Conservation (phyloP, 2,113 vertebrate species). For the Lagopus muta region DNA sequence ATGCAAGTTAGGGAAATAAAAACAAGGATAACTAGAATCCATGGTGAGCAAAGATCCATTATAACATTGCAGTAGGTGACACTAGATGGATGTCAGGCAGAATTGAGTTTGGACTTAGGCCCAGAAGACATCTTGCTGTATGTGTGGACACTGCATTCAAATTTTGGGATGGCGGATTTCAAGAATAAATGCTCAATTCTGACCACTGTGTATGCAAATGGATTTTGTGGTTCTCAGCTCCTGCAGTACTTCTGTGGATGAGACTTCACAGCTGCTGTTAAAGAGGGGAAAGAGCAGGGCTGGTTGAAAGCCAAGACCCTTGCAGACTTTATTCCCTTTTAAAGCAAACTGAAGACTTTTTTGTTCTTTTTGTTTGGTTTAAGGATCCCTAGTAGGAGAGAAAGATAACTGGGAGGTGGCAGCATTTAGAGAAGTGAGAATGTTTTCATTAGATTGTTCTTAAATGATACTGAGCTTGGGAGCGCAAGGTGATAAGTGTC, state of each 20-base stretch:
- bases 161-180: not conserved
- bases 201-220: not conserved
- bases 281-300: not conserved
- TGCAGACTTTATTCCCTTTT: not conserved
- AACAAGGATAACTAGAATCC: not conserved
- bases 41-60: not conserved
- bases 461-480: not conserved
- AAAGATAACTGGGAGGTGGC: not conserved
- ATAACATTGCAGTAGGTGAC: not conserved
- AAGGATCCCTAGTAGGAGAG: not conserved
- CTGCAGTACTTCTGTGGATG: not conserved
- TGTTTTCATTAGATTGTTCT: not conserved
- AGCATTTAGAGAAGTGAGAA: not conserved
- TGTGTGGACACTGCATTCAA: not conserved
- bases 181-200: not conserved
- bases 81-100: not conserved
- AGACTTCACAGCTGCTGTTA: not conserved
- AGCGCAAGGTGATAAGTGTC: not conserved
- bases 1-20: not conserved
- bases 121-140: not conserved
- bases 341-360: not conserved
- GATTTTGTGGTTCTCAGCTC: not conserved
- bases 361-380: not conserved
- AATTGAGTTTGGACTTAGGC: not conserved
- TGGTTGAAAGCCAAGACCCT: not conserved